Percentiles rank a stretch among this genome's conserved stretches.
Evolutionary conservation across 2,888 invertebrate species (phyloP).

Genomic region (Ectropis crepuscularia): DNA sequence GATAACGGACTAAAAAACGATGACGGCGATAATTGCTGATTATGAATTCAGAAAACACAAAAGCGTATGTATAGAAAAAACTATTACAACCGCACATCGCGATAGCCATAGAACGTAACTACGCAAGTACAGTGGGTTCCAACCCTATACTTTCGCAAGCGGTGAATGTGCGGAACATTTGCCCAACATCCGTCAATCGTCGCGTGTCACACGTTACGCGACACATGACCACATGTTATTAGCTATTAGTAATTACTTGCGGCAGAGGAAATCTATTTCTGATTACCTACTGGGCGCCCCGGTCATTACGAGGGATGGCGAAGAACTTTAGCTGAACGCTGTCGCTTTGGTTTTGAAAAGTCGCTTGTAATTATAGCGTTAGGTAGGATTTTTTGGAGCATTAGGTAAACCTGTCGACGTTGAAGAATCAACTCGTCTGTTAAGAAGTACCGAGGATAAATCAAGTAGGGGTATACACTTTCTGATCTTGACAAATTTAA

Average conservation of each 20-base stretch:
- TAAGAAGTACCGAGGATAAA: no score
- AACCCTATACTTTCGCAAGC: constrained; percentile 36
- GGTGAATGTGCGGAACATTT: constrained; percentile 24
- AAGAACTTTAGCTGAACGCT: background rate
- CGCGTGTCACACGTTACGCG: constrained; percentile 34
- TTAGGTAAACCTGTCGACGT: no score
- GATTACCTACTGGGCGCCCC: constrained; percentile 24
- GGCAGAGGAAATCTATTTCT: constrained; percentile 27
- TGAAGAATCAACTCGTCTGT: no score
- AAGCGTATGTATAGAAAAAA: no score
- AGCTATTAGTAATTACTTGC: constrained; percentile 22
- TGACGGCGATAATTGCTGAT: background rate
- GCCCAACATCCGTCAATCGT: constrained; percentile 39
- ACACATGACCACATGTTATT: constrained; percentile 32
- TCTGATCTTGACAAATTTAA: no score
- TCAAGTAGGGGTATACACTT: no score
- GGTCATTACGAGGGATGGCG: constrained; percentile 15
- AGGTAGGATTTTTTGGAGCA: no score
- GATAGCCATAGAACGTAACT: no score
- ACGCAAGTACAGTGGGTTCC: constrained; percentile 7
- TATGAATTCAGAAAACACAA: background rate
- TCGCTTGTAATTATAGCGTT: no score
- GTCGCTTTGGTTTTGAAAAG: background rate
- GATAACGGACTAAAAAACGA: background rate
- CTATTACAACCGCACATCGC: no score